Base-by-base conservation (phyloP, 2,797 vertebrate genomes). In the Ceryle rudis region DNA sequence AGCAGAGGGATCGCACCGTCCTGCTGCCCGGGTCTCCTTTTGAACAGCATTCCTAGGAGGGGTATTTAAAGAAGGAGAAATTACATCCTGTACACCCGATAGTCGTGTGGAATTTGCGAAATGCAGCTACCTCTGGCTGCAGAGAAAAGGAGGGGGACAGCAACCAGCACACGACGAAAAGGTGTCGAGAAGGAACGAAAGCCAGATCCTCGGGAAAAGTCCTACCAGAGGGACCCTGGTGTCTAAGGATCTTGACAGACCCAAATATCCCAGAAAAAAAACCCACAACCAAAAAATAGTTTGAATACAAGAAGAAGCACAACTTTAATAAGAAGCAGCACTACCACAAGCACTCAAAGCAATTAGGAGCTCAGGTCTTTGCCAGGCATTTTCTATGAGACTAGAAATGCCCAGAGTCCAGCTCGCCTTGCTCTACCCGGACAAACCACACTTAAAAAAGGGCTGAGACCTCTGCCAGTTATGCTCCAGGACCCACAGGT, bases 1-100 rank as follows among this genome's bases (percentile, higher is more conserved):
- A 39, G 88, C 65, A 14, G n/a, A 4, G 65, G 35, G 23, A 77
- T 39, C 37, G 8, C 66, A 2, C 57, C 14, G 42, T 6, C 17
- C 78, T 11, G 44, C 77, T 61, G 52, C n/a, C 72, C 9, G 0
- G 39, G 5, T 55, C 60, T 51, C 57, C 78, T 37, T 66, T 20
- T 81, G 8, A 4, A 74, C 70, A 66, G 79, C 93, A 91, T 90
- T 84, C 89, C 61, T 31, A 4, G 55, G 42, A 31, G 44, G 47
- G 52, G 69, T 71, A 86, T 90, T 92, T 90, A 84, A 64, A 67
- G 89, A 8, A 44, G 7, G 77, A 28, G 72, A 29, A 81, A 57
- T 29, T 7, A 44, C 84, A 79, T 11, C 86, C 95, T n/a, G 70
- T 12, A 22, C 84, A 41, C 39, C 37, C 2, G 0, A 62, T 0